These are phyloP conservation scores for Epinephelus lanceolatus DNA, from an alignment of 2,113 vertebrate genomes.

Conservation along the genomic window DNA sequence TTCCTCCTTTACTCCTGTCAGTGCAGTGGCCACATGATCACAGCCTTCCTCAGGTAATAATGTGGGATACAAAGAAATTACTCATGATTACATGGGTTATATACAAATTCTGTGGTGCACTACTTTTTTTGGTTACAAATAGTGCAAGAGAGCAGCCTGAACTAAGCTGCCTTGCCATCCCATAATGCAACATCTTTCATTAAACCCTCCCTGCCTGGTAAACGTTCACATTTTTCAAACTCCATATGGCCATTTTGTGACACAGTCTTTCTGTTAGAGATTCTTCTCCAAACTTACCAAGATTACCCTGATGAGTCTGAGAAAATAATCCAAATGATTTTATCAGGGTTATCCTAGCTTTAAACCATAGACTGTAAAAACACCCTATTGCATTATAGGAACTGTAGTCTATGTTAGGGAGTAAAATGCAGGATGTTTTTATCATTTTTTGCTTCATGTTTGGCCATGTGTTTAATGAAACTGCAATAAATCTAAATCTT, in stretches of 20 bases:
- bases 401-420: no score
- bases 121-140: no score
- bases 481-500: background rate
- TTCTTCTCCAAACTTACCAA: no score
- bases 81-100: no score
- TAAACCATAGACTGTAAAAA: background rate
- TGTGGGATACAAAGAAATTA: no score
- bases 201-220: background rate
- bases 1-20: no score
- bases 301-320: background rate
- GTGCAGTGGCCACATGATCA: no score
- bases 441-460: background rate
- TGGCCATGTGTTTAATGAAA: background rate
- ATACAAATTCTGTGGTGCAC: no score
- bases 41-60: no score
- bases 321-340: background rate
- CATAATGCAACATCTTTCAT: background rate
- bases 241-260: no score
- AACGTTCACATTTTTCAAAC: background rate
- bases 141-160: no score
- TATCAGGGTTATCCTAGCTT: background rate
- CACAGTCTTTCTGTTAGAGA: no score
- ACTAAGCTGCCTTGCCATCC: background rate
- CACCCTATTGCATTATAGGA: background rate
- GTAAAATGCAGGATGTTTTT: background rate